Conservation (phyloP, 1,140 invertebrate species). For the Mycetomoellerius zeteki region DNA sequence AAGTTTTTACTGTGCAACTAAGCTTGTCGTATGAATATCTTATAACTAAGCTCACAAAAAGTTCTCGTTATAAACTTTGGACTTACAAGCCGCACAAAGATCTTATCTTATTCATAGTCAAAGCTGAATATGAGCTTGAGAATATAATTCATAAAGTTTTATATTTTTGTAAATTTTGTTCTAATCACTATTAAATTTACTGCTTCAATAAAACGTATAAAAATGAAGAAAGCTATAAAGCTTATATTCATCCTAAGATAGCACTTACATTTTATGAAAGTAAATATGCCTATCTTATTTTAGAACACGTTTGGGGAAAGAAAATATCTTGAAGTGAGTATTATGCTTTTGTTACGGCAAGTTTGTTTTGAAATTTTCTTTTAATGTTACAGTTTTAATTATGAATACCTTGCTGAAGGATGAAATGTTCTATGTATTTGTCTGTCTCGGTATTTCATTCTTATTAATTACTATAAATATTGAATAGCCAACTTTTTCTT, state of each 20-base stretch:
- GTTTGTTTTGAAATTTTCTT: slow-evolving; percentile 13
- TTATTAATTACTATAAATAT: not conserved
- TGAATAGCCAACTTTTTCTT: not conserved
- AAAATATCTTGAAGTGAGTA: slow-evolving; percentile 14
- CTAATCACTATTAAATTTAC: slow-evolving; percentile 5
- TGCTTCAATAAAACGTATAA: not conserved
- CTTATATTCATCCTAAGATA: slow-evolving; percentile 21
- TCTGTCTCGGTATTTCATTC: not conserved
- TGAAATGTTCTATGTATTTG: not conserved
- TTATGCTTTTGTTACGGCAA: not conserved
- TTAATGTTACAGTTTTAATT: slow-evolving; percentile 5
- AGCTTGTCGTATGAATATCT: not conserved
- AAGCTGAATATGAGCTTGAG: not conserved
- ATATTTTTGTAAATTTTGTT: not conserved
- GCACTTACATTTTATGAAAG: slow-evolving; percentile 8
- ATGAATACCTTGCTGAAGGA: not conserved
- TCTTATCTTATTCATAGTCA: slow-evolving; percentile 25
- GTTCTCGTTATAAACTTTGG: not conserved
- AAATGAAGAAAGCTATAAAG: not conserved
- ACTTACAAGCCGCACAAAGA: not conserved
- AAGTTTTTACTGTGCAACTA: slow-evolving; percentile 24
- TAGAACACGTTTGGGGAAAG: slow-evolving; percentile 4
- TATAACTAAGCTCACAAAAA: slow-evolving; percentile 25
- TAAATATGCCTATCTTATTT: slow-evolving; percentile 44
- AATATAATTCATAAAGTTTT: slow-evolving; percentile 1